phyloP scores from a whole-genome alignment of 1,140 invertebrate species.

The Venturia canescens region DNA sequence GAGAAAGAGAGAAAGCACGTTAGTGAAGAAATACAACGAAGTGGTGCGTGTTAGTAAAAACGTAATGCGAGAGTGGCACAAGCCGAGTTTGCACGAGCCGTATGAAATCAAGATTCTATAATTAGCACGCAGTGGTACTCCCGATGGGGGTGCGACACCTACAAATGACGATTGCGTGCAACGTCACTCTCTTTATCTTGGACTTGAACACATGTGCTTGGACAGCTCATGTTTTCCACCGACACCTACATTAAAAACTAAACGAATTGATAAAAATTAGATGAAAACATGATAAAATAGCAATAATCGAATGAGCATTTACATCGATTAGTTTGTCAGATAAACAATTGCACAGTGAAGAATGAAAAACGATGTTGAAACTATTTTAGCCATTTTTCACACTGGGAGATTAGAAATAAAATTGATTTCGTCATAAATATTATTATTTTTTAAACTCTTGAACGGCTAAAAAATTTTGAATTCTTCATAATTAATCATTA shows the following conservation, averaged over 20 bases:
- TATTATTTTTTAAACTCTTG: too few relatives aligned
- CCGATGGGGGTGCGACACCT: constrained; percentile 31
- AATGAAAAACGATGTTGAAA: too few relatives aligned
- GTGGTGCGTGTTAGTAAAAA: not conserved
- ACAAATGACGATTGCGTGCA: constrained; percentile 45
- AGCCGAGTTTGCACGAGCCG: not conserved
- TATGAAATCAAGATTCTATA: constrained; percentile 48
- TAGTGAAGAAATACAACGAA: not conserved
- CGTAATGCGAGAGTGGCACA: constrained; percentile 48
- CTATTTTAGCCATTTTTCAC: too few relatives aligned
- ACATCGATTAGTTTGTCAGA: too few relatives aligned
- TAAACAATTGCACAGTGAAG: too few relatives aligned
- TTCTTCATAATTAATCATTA: too few relatives aligned
- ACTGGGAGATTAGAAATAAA: too few relatives aligned
- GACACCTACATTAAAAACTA: not conserved
- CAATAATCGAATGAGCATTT: too few relatives aligned
- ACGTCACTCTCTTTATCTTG: constrained; percentile 11
- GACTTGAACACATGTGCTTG: constrained; percentile 1
- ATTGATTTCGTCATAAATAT: too few relatives aligned
- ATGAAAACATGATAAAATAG: not conserved
- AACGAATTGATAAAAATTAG: not conserved
- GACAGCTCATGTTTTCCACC: not conserved
- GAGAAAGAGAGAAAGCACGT: too few relatives aligned
- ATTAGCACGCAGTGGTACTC: not conserved
- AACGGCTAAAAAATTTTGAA: too few relatives aligned